These are phyloP conservation scores for Mongoloraphidia duomilia DNA, from an alignment of 2,888 invertebrate genomes.

Conservation along the genomic window DNA sequence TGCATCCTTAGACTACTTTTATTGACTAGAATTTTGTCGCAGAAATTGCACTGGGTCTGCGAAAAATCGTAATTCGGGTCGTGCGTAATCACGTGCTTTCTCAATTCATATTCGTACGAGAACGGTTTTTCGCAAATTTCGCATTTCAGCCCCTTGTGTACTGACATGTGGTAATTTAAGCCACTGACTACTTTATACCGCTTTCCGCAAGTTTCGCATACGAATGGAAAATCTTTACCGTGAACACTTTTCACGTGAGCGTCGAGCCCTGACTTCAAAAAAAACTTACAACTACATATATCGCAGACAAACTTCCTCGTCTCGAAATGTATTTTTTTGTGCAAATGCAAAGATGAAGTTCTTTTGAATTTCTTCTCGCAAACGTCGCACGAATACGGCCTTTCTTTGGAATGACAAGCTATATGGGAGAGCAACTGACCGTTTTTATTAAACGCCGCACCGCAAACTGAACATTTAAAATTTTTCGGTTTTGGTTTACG, in stretches of 20 bases:
- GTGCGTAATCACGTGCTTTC: not conserved
- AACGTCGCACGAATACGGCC: slow-evolving; percentile 4
- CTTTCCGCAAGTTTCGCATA: slow-evolving; percentile 33
- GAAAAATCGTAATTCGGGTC: not conserved
- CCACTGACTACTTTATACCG: slow-evolving; percentile 24
- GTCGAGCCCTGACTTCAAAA: too few relatives aligned
- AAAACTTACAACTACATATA: slow-evolving; percentile 24
- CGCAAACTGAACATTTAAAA: too few relatives aligned
- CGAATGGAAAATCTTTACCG: slow-evolving; percentile 27
- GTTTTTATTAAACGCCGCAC: too few relatives aligned
- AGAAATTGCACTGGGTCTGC: not conserved
- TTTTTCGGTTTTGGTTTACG: too few relatives aligned
- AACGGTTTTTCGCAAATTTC: not conserved
- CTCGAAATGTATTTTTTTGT: slow-evolving; percentile 4
- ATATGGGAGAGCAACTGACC: too few relatives aligned
- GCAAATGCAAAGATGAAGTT: slow-evolving; percentile 9
- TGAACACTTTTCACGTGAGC: not conserved
- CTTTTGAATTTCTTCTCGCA: slow-evolving; percentile 13
- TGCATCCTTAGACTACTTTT: not conserved
- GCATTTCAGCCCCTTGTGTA: not conserved
- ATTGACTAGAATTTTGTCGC: not conserved
- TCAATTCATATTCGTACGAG: not conserved
- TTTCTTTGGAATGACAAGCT: too few relatives aligned
- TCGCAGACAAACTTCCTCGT: slow-evolving; percentile 24
- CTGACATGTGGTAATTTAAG: too few relatives aligned